A percentile compares a stretch with the other conserved stretches of the same genome.
Evolutionary conservation across 2,113 vertebrate species (phyloP).

Genomic region (Chinchilla lanigera): DNA sequence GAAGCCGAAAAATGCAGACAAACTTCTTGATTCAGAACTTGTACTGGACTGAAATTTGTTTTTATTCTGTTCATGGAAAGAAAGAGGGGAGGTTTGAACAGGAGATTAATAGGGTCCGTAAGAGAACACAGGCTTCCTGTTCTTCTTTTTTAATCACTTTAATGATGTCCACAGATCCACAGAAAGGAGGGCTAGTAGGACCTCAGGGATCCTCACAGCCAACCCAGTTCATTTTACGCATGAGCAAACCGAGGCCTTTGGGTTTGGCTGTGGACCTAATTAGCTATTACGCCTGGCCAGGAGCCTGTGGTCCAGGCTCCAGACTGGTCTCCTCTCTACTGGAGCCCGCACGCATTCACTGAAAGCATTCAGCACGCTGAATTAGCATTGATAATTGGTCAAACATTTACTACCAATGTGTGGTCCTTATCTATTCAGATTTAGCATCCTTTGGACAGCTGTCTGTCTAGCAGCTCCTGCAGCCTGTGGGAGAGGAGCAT

Average conservation of each 20-base stretch:
- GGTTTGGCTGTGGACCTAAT: conserved; percentile 64
- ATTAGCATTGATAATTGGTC: not conserved
- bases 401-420: not conserved
- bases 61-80: not conserved
- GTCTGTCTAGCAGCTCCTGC: not conserved
- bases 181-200: not conserved
- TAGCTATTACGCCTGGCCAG: conserved; percentile 35
- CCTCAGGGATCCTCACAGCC: not conserved
- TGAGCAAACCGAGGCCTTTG: conserved; percentile 29
- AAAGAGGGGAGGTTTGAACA: not conserved
- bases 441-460: not conserved
- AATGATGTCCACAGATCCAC: not conserved
- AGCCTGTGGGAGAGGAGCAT: not conserved
- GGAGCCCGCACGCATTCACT: not conserved
- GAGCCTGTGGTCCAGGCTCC: conserved; percentile 9
- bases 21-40: conserved; percentile 29
- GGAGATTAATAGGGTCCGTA: conserved; percentile 44
- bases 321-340: not conserved
- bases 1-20: conserved; percentile 7
- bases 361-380: not conserved
- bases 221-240: conserved; percentile 68
- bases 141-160: not conserved
- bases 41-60: not conserved
- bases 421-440: not conserved
- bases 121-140: conserved; percentile 59